Conservation (phyloP, 2,888 invertebrate species). For the Timema cristinae region DNA sequence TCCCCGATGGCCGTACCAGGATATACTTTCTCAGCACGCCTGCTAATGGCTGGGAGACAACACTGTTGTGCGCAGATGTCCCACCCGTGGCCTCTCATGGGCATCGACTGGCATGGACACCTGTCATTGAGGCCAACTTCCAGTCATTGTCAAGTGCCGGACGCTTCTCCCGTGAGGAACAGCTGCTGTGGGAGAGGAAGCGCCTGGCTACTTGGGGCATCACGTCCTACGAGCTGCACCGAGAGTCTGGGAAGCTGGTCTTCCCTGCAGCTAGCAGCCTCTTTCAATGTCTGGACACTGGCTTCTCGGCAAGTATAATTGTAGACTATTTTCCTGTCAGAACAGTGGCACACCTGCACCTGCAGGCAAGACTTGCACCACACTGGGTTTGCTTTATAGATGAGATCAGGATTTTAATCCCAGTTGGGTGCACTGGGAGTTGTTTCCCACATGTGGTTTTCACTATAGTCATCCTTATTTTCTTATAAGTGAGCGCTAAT, state of each 20-base stretch:
- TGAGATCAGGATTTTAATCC: too few relatives aligned
- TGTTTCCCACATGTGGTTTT: too few relatives aligned
- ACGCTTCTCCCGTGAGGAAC: slow-evolving; percentile 80
- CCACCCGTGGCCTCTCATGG: slow-evolving; percentile 20
- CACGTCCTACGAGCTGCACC: slow-evolving; percentile 86
- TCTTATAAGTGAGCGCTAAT: too few relatives aligned
- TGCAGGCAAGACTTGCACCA: too few relatives aligned
- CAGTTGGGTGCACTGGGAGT: too few relatives aligned
- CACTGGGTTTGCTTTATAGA: too few relatives aligned
- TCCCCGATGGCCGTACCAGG: slow-evolving; percentile 74
- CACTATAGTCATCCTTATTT: too few relatives aligned
- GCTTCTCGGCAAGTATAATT: slow-evolving; percentile 50
- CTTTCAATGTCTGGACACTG: slow-evolving; percentile 77
- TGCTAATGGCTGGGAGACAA: slow-evolving; percentile 85
- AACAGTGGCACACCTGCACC: too few relatives aligned
- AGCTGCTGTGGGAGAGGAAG: slow-evolving; percentile 86
- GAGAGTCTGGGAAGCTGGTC: slow-evolving; percentile 75
- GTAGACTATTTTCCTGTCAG: too few relatives aligned
- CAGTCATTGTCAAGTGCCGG: slow-evolving; percentile 55
- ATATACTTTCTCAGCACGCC: slow-evolving; percentile 89
- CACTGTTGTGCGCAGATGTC: slow-evolving; percentile 80
- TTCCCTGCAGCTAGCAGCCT: slow-evolving; percentile 88
- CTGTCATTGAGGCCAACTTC: slow-evolving; percentile 73
- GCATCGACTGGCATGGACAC: slow-evolving; percentile 57
- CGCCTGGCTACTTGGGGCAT: slow-evolving; percentile 90